Percentiles rank a stretch among this genome's conserved stretches.
Evolutionary conservation across 2,113 vertebrate genomes (phyloP).

Genomic region (Raja brachyura): DNA sequence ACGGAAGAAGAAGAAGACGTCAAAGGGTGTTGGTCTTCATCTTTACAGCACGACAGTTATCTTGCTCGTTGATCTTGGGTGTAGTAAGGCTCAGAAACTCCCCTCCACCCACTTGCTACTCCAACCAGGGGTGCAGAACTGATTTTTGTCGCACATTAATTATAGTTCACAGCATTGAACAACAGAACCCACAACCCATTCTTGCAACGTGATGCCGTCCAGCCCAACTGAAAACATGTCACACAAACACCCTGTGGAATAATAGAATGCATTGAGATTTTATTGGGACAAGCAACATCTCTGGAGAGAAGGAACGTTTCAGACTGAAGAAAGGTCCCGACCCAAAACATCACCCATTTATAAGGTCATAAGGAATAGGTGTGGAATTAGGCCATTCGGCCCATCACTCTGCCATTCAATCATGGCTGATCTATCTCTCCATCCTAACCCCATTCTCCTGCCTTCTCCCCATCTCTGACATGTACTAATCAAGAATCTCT

Average conservation of each 20-base stretch:
- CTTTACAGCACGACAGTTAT: not conserved
- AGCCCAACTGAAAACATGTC: not conserved
- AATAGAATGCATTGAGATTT: not conserved
- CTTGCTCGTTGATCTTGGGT: not conserved
- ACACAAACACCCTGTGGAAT: not conserved
- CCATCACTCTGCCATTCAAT: no score
- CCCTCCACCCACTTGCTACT: not conserved
- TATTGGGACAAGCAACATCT: not conserved
- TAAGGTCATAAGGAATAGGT: not conserved
- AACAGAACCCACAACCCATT: not conserved
- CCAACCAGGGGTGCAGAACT: not conserved
- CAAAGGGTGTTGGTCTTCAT: not conserved
- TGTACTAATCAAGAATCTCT: no score
- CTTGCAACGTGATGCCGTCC: not conserved
- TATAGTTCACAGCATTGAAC: not conserved
- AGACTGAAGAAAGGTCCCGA: no score
- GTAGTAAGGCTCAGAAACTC: not conserved
- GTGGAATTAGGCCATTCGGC: no score
- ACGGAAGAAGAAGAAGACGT: no score
- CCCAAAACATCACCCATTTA: no score
- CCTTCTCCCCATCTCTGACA: no score
- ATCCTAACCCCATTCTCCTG: no score
- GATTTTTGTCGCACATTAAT: not conserved
- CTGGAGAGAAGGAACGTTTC: no score
- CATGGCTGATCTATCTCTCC: no score